Evolutionary conservation across 2,888 invertebrate genomes (phyloP), one percentile per base, ranked within the genome.

Genomic region (Drosophila mettleri): DNA sequence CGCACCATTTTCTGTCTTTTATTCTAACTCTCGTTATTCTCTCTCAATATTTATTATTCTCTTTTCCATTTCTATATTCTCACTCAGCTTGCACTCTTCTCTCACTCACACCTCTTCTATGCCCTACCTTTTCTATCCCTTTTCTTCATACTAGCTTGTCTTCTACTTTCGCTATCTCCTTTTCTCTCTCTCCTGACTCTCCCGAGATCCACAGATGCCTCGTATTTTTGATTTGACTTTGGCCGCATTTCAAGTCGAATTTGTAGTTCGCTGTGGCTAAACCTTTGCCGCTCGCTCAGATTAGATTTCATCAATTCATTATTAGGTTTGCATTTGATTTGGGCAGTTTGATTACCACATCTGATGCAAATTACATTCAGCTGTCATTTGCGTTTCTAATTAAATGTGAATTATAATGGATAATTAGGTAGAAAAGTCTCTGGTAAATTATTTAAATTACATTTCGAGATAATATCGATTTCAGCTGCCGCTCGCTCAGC

Each of bases 391-490:
- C 24, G 14, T 52, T 22, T 22, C 36, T 22, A 38, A 52, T 58
- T 51, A 36, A 27, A 14, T n/a, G 57, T 16, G n/a, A n/a, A 33
- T 58, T 24, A 39, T n/a, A 43, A 33, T 43, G 41, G 27, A 57
- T 46, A 34, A 45, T 54, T 41, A 18, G 10, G 9, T 33, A n/a
- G 20, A 20, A 48, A 48, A 48, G 22, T 33, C 31, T 33, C 7
- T 5, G n/a, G 6, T n/a, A 20, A 22, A 48, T 48, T 20, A 48
- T 48, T 48, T 48, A 33, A 48, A 48, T 48, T 48, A 29, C 18
- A 31, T 31, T 48, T 31, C 29, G 27, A 27, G 43, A 27, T 45
- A 45, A 45, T 45, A 45, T 45, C 43, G 43, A 45, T 45, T 45
- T 29, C 43, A 14, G 38, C 12, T n/a, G 12, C 16, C 14, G 46